phyloP scores from a whole-genome alignment of 2,113 vertebrate genomes.

The Hypocryptadius cinnamomeus region DNA sequence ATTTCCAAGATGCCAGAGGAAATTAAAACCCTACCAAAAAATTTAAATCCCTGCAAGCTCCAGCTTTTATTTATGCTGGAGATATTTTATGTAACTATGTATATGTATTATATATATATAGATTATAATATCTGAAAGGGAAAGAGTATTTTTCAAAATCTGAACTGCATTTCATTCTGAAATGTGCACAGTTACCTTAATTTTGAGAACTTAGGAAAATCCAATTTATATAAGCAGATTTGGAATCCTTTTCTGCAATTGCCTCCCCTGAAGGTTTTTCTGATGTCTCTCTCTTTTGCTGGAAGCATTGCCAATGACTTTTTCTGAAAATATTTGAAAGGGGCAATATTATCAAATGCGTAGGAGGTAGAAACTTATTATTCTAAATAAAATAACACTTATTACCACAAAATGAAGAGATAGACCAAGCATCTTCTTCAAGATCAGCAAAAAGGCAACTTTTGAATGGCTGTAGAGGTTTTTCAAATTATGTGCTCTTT shows the following conservation, averaged over 20 bases:
- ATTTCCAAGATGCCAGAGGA: neutral
- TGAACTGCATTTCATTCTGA: neutral
- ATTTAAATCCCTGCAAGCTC: neutral
- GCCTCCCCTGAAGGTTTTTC: neutral
- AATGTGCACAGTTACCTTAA: neutral
- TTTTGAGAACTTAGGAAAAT: neutral
- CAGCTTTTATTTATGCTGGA: neutral
- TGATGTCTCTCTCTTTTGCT: neutral
- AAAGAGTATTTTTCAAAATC: neutral
- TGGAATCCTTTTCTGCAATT: neutral
- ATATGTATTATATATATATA: neutral
- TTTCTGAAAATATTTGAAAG: constrained; percentile 1
- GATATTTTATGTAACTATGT: neutral
- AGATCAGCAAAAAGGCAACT: neutral
- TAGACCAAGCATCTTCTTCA: neutral
- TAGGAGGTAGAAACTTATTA: neutral
- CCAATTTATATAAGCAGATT: constrained; percentile 19
- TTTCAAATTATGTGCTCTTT: neutral
- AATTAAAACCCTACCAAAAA: neutral
- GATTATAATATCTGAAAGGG: neutral
- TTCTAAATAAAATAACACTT: neutral
- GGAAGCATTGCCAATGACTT: neutral
- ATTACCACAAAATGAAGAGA: neutral
- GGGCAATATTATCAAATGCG: neutral
- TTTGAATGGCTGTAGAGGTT: neutral